These are phyloP conservation scores for Petrolisthes manimaculis DNA, from an alignment of 2,888 invertebrate species.

Conservation along the genomic window DNA sequence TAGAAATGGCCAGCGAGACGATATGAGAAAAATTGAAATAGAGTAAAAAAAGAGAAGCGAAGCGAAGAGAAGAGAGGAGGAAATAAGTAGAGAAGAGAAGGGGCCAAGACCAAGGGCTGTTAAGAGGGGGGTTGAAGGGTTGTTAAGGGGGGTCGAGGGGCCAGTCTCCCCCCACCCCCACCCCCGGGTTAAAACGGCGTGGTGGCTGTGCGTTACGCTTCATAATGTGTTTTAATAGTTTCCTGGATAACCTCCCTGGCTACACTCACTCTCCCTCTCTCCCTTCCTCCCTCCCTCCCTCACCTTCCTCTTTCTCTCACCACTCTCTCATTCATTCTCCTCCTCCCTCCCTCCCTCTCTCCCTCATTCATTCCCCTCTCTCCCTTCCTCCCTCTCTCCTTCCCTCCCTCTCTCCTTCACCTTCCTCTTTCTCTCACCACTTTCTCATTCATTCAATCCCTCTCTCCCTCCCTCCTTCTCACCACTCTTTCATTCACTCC, in stretches of 20 bases:
- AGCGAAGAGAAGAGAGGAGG: too few relatives aligned
- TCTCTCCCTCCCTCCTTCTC: slow-evolving; percentile 8
- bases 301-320: not conserved
- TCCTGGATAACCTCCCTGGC: slow-evolving; percentile 15
- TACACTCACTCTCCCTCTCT: not conserved
- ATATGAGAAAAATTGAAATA: too few relatives aligned
- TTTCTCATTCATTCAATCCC: not conserved
- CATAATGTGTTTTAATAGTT: slow-evolving; percentile 31
- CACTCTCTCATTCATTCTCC: not conserved
- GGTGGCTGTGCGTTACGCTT: slow-evolving; percentile 16
- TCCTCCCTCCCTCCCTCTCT: not conserved
- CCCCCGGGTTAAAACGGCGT: not conserved
- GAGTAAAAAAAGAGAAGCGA: too few relatives aligned
- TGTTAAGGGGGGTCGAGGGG: not conserved
- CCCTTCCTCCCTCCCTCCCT: not conserved
- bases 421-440: not conserved
- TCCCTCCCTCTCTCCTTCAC: not conserved
- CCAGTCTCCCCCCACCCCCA: too few relatives aligned
- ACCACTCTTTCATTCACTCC: not conserved
- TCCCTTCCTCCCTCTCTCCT: not conserved
- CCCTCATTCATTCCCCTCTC: not conserved
- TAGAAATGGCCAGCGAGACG: too few relatives aligned
- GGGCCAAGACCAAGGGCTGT: too few relatives aligned
- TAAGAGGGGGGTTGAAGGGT: too few relatives aligned
- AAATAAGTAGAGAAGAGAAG: too few relatives aligned